Evolutionary conservation across 2,113 vertebrate genomes (phyloP).

Genomic region (Psephotus haematonotus): DNA sequence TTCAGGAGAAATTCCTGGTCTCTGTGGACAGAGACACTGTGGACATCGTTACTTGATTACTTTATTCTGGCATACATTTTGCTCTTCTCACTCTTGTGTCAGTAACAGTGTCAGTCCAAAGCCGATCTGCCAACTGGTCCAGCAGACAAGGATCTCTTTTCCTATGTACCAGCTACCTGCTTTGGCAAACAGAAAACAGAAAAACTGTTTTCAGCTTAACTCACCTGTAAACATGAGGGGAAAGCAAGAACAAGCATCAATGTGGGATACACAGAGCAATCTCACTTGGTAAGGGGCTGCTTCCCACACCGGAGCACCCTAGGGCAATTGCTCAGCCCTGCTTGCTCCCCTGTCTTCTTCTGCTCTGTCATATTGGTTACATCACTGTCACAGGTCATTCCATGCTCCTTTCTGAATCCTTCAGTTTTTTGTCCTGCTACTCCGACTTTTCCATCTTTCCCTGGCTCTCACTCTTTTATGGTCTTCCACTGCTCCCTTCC

Average conservation of each 20-base stretch:
- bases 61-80: background rate
- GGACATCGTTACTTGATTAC: background rate
- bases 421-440: background rate
- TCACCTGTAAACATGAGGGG: background rate
- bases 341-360: background rate
- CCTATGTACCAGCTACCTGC: background rate
- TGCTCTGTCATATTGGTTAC: background rate
- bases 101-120: background rate
- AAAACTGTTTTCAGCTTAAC: background rate
- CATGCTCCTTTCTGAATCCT: background rate
- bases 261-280: background rate
- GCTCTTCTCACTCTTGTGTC: background rate
- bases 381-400: background rate
- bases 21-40: background rate
- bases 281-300: background rate
- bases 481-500: background rate
- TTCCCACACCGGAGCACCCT: background rate
- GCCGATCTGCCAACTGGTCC: background rate
- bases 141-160: background rate
- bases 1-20: background rate
- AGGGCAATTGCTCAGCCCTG: background rate
- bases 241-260: background rate
- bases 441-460: rapidly evolving
- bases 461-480: background rate
- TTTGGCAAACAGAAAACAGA: background rate